Evolutionary conservation across 92 coral and sea anemone species (phyloP), one percentile per base, ranked within the genome.

Genomic region (Nematostella vectensis): DNA sequence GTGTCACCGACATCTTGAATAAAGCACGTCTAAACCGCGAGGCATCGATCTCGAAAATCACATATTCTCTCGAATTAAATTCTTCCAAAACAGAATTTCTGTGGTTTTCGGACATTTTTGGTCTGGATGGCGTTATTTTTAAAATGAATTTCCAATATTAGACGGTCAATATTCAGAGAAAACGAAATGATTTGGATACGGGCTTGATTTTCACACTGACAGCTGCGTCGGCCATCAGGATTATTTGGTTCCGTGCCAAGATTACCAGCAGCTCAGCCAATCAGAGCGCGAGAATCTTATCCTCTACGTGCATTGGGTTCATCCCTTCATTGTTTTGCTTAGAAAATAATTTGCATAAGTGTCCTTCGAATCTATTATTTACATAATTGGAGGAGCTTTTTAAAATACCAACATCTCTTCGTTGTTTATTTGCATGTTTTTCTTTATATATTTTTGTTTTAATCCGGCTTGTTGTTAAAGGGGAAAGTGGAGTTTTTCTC

Each of bases 171-270:
- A 63, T 48, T 23, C 29, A 48, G 44, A 44, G 20, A n/a, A 13
- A 27, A 64, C 17, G 51, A 45, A 45, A 45, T 45, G 17, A 45
- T 45, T 45, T 9, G 18, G 21, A 20, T 37, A 25, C 55, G 19
- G 24, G 21, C 29, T 21, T 38, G 54, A 25, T 25, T 33, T 65
- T 65, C 55, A 40, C 54, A 54, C 39, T 52, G 54, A 65, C 71
- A 65, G 71, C 71, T 65, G 62, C 25, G 18, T 19, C 50, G 45
- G 28, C 68, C 50, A 44, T 11, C 47, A 49, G 48, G 27, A 1
- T 4, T 62, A 22, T 21, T 28, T 27, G 58, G 48, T 3, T 40
- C 42, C 62, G 37, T 54, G 59, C 23, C 33, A 54, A 17, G 17
- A 31, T 6, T 15, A 45, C 9, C 19, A 29, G 4, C 20, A 18